phyloP scores from a whole-genome alignment of 2,797 vertebrate genomes.

The Pseudomugil tenellus region DNA sequence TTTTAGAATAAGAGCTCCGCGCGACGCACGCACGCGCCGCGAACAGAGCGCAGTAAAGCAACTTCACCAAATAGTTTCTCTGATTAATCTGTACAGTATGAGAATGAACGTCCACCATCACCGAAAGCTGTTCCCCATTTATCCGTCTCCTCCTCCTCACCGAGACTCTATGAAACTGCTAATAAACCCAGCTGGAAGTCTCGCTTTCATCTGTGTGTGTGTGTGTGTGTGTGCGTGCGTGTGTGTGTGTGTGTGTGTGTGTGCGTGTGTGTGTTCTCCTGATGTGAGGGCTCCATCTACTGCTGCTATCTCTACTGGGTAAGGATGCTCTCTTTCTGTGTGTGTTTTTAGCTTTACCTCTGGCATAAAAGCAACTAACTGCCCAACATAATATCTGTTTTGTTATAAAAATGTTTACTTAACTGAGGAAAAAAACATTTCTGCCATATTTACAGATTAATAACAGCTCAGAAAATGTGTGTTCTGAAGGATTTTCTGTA shows the following conservation, averaged over 20 bases:
- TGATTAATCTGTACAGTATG: background rate
- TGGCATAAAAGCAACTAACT: background rate
- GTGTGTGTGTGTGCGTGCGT: no score
- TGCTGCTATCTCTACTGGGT: conserved; percentile 56
- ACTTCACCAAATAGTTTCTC: background rate
- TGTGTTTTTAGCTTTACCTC: background rate
- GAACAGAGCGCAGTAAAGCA: background rate
- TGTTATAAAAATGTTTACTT: background rate
- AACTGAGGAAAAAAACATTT: background rate
- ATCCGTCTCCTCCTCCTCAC: conserved; percentile 31
- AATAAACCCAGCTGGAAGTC: conserved; percentile 40
- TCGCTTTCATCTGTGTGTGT: conserved; percentile 41
- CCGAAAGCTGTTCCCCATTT: conserved; percentile 16
- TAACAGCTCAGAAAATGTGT: background rate
- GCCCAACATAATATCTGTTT: background rate
- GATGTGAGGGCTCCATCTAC: conserved; percentile 71
- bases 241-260: no score
- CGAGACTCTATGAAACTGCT: conserved; percentile 25
- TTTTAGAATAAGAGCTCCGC: background rate
- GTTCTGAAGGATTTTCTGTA: background rate
- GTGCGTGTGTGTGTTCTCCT: background rate
- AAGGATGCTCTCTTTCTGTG: conserved; percentile 7
- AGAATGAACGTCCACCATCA: conserved; percentile 5
- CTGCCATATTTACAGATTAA: background rate
- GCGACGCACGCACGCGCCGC: conserved; percentile 10